Conservation (phyloP, 2,888 invertebrate genomes). For the Cyclophora albipunctata region DNA sequence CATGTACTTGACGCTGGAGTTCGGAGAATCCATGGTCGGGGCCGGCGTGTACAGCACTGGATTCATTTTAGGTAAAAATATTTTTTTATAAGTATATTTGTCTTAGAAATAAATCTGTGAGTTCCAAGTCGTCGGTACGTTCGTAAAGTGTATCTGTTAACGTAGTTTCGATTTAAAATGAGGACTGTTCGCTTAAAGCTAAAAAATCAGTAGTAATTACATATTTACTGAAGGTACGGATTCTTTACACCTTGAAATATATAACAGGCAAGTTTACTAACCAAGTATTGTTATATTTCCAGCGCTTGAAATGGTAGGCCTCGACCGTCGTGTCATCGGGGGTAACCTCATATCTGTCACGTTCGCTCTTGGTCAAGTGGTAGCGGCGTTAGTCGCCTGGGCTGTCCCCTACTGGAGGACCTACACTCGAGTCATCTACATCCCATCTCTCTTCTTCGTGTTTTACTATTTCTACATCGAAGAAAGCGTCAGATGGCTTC, state of each 20-base stretch:
- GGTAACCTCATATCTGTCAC: constrained; percentile 79
- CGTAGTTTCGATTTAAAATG: too few relatives aligned
- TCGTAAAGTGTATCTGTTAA: too few relatives aligned
- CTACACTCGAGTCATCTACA: constrained; percentile 76
- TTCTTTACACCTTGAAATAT: too few relatives aligned
- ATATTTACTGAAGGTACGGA: too few relatives aligned
- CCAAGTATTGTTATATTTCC: constrained; percentile 18
- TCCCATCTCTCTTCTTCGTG: constrained; percentile 78
- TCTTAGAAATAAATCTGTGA: too few relatives aligned
- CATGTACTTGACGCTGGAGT: constrained; percentile 49
- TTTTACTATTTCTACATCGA: constrained; percentile 77
- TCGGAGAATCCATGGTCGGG: constrained; percentile 49
- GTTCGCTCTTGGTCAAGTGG: constrained; percentile 79
- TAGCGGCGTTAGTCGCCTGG: constrained; percentile 78
- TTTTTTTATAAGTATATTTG: too few relatives aligned
- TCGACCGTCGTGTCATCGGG: constrained; percentile 78
- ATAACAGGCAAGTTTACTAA: too few relatives aligned
- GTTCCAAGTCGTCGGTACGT: too few relatives aligned
- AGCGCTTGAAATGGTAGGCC: constrained; percentile 82
- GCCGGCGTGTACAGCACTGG: constrained; percentile 58
- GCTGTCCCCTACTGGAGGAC: constrained; percentile 79
- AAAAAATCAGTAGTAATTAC: too few relatives aligned
- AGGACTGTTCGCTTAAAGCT: too few relatives aligned
- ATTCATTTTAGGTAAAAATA: constrained; percentile 64
- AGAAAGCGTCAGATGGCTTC: constrained; percentile 83